Evolutionary conservation across 2,113 vertebrate genomes (phyloP), one percentile per base, ranked within the genome.

Genomic region (Corythornis vintsioides): DNA sequence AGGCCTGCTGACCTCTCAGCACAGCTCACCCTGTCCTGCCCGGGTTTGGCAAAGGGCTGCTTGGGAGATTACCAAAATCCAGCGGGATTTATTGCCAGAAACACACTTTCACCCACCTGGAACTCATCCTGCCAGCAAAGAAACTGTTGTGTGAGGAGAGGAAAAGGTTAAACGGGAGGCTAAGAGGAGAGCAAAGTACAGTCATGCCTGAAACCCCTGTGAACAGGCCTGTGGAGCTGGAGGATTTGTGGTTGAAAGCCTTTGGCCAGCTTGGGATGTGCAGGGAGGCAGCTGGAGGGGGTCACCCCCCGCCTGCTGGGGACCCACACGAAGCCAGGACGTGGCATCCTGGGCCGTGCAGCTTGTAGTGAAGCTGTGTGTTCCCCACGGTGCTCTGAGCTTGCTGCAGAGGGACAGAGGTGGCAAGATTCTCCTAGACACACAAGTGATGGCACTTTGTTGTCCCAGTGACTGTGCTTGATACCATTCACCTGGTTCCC

Each of bases 11-110:
- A 35, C 29, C 29, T 53, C 35, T 55, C 55, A 18, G 67, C 21
- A 7, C 21, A 28, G 10, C 24, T 12, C 24, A 5, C 0, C 2
- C 26, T 0, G 3, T 8, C 29, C 53, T 14, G 3, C 60, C 15
- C 1, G 1, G 7, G 35, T 26, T 2, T 8, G 72, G 29, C 42
- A 24, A 57, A 45, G 43, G 20, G 47, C 59, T 85, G 47, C 9
- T 1, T 5, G 72, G 43, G 43, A 60, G 52, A 10, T 25, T 6
- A 55, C 24, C 3, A 4, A 29, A 65, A 72, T 9, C 1, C 2
- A 0, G 21, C 3, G 38, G 31, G 42, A 28, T 73, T 75, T 52
- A 42, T 11, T 22, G n/a, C 43, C 11, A 26, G 56, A 22, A 74
- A 53, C 0, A 6, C 45, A 50, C 14, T 25, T 25, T 28, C n/a